A percentile compares a stretch with the other conserved stretches of the same genome.
Evolutionary conservation across 2,888 invertebrate genomes (phyloP).

Genomic region (Melinaea menophilus): DNA sequence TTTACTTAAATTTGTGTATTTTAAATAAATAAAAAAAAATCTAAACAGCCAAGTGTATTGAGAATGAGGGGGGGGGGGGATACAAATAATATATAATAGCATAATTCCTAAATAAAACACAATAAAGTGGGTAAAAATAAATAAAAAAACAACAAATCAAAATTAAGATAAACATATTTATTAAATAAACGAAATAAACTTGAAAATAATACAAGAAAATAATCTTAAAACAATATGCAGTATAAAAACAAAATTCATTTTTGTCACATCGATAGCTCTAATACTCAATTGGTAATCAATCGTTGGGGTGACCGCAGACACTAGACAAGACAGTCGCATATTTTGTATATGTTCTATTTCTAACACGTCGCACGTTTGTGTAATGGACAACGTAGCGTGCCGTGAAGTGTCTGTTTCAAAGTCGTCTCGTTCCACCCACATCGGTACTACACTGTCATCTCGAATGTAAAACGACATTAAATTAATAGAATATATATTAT

Average conservation of each 20-base stretch:
- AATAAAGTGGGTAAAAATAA: slow-evolving; percentile 13
- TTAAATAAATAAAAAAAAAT: too few relatives aligned
- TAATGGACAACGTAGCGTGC: too few relatives aligned
- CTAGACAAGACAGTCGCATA: slow-evolving; percentile 13
- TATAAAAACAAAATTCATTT: slow-evolving; percentile 7
- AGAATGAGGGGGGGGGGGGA: not conserved
- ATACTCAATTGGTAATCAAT: slow-evolving; percentile 24
- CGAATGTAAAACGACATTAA: slow-evolving; percentile 23
- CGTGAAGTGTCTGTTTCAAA: not conserved
- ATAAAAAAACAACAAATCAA: slow-evolving; percentile 23
- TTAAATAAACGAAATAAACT: slow-evolving; percentile 47
- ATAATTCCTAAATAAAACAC: slow-evolving; percentile 22
- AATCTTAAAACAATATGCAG: slow-evolving; percentile 22
- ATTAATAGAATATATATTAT: slow-evolving; percentile 12
- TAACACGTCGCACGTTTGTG: too few relatives aligned
- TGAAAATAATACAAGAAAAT: slow-evolving; percentile 44
- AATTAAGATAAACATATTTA: slow-evolving; percentile 31
- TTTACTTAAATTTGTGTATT: too few relatives aligned
- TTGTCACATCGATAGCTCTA: slow-evolving; percentile 15
- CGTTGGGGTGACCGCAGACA: slow-evolving; percentile 5
- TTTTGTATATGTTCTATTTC: not conserved
- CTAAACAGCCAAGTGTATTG: too few relatives aligned
- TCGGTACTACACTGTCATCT: slow-evolving; percentile 37
- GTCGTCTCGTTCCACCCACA: not conserved
- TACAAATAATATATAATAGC: not conserved